Conservation (phyloP, 1,140 invertebrate species). For the Drosophila malerkotliana region DNA sequence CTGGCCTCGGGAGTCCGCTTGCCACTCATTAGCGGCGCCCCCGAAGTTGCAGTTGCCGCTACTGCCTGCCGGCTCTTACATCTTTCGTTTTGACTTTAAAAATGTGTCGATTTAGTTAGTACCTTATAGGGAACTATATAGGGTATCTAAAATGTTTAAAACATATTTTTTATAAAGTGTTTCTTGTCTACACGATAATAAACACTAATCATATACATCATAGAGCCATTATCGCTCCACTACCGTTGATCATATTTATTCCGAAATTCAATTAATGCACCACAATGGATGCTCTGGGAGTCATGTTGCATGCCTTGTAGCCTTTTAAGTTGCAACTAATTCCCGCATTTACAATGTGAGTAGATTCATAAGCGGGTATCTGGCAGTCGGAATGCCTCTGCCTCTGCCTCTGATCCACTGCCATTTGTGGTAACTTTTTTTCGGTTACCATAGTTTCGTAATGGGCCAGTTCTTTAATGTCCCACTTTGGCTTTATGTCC, state of each 20-base stretch:
- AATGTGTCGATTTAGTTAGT: background rate
- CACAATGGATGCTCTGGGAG: constrained; percentile 19
- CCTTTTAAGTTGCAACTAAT: constrained; percentile 2
- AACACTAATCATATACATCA: background rate
- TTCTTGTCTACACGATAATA: background rate
- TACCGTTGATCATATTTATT: constrained; percentile 16
- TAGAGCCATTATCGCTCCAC: background rate
- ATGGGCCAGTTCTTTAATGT: constrained; percentile 62
- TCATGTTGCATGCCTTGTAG: constrained; percentile 16
- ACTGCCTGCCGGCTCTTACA: constrained; percentile 52
- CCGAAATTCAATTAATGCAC: constrained; percentile 15
- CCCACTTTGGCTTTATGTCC: constrained; percentile 67
- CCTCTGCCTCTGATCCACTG: no score
- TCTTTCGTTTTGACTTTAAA: constrained; percentile 9
- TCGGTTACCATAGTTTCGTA: constrained; percentile 51
- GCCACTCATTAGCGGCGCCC: constrained; percentile 71
- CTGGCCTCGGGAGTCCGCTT: constrained; percentile 29
- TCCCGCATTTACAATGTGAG: constrained; percentile 18
- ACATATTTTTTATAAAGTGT: background rate
- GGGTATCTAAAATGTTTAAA: constrained; percentile 1
- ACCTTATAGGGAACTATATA: background rate
- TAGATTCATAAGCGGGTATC: constrained; percentile 27
- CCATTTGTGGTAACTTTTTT: background rate
- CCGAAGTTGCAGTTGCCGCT: constrained; percentile 66
- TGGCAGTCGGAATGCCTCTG: constrained; percentile 5